Evolutionary conservation across 2,797 vertebrate genomes (phyloP).

Genomic region (Pygocentrus nattereri): DNA sequence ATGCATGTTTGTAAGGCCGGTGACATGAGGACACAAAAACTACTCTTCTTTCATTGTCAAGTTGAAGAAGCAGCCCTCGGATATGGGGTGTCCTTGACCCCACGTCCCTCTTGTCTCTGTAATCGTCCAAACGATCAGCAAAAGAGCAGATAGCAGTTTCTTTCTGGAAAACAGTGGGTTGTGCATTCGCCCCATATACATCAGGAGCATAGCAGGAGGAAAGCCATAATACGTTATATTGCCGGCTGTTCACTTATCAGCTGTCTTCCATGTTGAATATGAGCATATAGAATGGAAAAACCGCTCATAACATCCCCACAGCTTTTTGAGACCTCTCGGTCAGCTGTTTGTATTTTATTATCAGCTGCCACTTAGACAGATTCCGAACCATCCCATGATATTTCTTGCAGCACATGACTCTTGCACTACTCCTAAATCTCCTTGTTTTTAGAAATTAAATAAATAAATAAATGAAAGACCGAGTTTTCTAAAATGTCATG

Average conservation of each 20-base stretch:
- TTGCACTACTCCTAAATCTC: neutral
- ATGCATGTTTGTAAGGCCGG: constrained; percentile 10
- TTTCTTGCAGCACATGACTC: constrained; percentile 48
- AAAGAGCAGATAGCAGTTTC: neutral
- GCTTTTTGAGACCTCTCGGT: neutral
- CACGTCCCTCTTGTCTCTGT: neutral
- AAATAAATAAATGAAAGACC: constrained; percentile 5
- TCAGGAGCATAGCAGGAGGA: neutral
- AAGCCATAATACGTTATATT: neutral
- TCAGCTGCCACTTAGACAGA: constrained; percentile 4
- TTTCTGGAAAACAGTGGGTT: neutral
- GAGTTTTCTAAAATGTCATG: constrained; percentile 56
- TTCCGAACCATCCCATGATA: constrained; percentile 51
- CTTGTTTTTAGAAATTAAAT: neutral
- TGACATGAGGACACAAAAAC: constrained; percentile 17
- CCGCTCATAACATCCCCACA: neutral
- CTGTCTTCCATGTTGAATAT: neutral
- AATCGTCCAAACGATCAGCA: neutral
- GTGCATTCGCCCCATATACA: too few species aligned
- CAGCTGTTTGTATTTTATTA: constrained; percentile 30
- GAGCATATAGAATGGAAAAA: neutral
- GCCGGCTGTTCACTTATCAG: neutral
- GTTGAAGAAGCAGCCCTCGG: constrained; percentile 27
- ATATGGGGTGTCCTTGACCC: constrained; percentile 34
- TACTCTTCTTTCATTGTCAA: constrained; percentile 40